Conservation (phyloP, 2,888 invertebrate genomes). For the Mythimna impura region DNA sequence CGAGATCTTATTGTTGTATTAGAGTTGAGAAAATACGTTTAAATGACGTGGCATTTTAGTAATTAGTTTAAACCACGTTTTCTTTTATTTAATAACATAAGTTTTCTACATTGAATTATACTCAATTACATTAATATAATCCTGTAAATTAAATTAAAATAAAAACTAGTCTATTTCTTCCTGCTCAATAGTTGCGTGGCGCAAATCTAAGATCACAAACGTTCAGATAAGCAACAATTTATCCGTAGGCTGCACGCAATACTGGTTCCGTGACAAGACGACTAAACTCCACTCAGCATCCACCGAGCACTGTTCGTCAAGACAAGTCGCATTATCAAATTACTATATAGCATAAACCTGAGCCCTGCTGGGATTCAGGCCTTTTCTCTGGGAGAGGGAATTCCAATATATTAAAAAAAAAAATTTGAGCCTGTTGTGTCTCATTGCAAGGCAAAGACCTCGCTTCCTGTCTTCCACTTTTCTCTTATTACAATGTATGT, state of each 20-base stretch:
- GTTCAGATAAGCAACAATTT: slow-evolving; percentile 5
- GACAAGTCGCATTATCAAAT: neutral
- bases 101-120: neutral
- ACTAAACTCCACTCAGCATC: neutral
- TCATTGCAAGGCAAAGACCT: too few relatives aligned
- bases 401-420: too few relatives aligned
- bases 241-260: neutral
- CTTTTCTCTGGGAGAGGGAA: too few relatives aligned
- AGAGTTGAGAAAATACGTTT: slow-evolving; percentile 5
- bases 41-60: neutral
- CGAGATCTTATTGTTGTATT: neutral
- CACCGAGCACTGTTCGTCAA: neutral
- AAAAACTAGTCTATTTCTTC: neutral
- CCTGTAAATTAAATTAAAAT: neutral
- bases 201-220: slow-evolving; percentile 18
- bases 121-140: too few relatives aligned
- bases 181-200: neutral
- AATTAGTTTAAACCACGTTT: neutral
- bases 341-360: neutral
- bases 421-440: too few relatives aligned
- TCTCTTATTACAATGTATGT: too few relatives aligned
- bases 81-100: neutral
- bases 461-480: too few relatives aligned
- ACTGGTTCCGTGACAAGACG: slow-evolving; percentile 12
- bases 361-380: too few relatives aligned